Conservation (phyloP, 2,888 invertebrate genomes). For the Drosophila meridiana region DNA sequence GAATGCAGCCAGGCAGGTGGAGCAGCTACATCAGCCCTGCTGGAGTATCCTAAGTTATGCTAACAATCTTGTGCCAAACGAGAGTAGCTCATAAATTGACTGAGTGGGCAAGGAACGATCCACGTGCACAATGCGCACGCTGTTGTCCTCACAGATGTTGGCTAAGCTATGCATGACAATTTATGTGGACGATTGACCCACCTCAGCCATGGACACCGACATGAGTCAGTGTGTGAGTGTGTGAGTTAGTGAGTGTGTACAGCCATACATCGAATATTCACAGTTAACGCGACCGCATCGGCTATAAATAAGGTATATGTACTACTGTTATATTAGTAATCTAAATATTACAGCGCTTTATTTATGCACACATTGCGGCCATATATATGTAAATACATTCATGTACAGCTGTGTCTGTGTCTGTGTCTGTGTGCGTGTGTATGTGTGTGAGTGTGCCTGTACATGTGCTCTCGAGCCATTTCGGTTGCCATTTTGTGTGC, state of each 20-base stretch:
- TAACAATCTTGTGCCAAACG: background rate
- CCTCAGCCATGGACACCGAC: background rate
- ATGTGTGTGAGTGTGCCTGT: background rate
- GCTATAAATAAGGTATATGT: constrained; percentile 29
- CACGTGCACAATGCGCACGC: background rate
- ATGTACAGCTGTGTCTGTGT: background rate
- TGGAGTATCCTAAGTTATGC: background rate
- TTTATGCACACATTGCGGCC: constrained; percentile 39
- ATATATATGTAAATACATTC: background rate
- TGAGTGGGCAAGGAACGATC: background rate
- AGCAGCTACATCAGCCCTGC: background rate
- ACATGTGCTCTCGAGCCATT: constrained; percentile 19
- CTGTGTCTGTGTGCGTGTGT: background rate
- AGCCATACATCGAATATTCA: constrained; percentile 9
- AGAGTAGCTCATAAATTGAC: constrained; percentile 7
- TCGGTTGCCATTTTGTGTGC: constrained; percentile 25
- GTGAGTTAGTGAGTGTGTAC: background rate
- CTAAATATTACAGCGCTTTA: constrained; percentile 33
- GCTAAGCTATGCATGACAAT: constrained; percentile 13
- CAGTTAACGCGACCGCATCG: constrained; percentile 10
- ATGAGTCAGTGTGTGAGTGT: background rate
- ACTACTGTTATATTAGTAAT: constrained; percentile 31
- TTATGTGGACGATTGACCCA: constrained; percentile 35
- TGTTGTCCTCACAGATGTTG: constrained; percentile 21
- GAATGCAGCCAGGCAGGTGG: background rate